Percentiles rank a stretch among this genome's conserved stretches.
Evolutionary conservation across 2,888 invertebrate species (phyloP).

Genomic region (Leuctra nigra): DNA sequence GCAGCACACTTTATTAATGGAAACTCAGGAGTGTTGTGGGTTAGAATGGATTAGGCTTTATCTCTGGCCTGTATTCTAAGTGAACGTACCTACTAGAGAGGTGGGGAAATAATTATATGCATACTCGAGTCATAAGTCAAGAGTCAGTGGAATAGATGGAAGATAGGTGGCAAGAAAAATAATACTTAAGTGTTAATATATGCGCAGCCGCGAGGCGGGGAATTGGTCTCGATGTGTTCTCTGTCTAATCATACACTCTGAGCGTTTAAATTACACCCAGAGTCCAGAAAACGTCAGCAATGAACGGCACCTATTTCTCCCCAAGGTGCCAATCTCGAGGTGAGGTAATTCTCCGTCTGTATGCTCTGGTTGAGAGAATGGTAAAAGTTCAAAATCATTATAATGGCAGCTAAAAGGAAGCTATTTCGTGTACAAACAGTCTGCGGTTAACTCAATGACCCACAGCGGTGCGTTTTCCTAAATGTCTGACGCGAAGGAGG

Average conservation of each 20-base stretch:
- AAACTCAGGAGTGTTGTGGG: too few species aligned
- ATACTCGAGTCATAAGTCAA: conserved; percentile 5
- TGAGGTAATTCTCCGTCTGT: too few species aligned
- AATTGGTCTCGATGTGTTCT: conserved; percentile 8
- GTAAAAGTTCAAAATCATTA: conserved; percentile 17
- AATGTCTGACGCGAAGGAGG: too few species aligned
- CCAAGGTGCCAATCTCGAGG: too few species aligned
- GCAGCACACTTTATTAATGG: too few species aligned
- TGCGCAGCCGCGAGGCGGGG: conserved; percentile 12
- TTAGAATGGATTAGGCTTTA: too few species aligned
- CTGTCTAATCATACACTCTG: conserved; percentile 2
- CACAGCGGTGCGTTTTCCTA: conserved; percentile 6
- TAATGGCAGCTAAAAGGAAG: conserved; percentile 17
- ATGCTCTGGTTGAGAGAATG: too few species aligned
- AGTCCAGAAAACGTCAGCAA: background rate
- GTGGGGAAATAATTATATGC: conserved; percentile 16
- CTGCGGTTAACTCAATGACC: conserved; percentile 4
- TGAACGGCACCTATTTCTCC: too few species aligned
- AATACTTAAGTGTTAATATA: conserved; percentile 11
- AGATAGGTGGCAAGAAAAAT: conserved; percentile 8
- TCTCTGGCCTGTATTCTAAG: too few species aligned
- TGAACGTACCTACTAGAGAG: too few species aligned
- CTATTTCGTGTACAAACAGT: conserved; percentile 13
- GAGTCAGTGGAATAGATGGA: background rate
- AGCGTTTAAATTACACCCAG: conserved; percentile 8